These are phyloP conservation scores for Aptenodytes forsteri DNA, from an alignment of 2,113 vertebrate species.

Conservation along the genomic window DNA sequence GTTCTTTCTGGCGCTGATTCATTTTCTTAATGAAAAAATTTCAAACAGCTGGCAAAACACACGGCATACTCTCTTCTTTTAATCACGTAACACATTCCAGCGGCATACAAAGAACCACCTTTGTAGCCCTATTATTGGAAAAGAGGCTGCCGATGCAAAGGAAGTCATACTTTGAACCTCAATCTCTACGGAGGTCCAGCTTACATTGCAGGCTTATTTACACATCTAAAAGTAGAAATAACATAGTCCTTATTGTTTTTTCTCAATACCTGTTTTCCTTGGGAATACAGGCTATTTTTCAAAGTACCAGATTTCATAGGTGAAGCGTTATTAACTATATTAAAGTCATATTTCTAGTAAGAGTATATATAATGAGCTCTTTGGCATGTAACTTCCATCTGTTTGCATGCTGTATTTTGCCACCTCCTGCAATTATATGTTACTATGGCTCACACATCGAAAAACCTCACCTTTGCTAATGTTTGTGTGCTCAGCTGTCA, in stretches of 20 bases:
- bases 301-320: not conserved
- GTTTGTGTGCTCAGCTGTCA: constrained; percentile 52
- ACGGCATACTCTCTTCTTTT: not conserved
- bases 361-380: not conserved
- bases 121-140: not conserved
- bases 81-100: not conserved
- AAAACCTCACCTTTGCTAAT: constrained; percentile 31
- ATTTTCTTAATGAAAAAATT: constrained; percentile 25
- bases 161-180: not conserved
- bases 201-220: constrained; percentile 16
- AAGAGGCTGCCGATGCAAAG: not conserved
- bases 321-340: not conserved
- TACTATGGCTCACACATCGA: not conserved
- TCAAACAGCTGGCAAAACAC: constrained; percentile 8
- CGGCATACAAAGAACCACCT: not conserved
- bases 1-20: not conserved
- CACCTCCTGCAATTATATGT: constrained; percentile 2
- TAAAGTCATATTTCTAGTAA: constrained; percentile 44
- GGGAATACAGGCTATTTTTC: constrained; percentile 22
- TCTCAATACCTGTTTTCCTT: not conserved
- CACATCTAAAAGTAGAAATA: constrained; percentile 1
- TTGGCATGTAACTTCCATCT: constrained; percentile 14
- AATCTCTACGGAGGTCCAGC: not conserved
- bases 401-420: constrained; percentile 8
- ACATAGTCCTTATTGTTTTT: constrained; percentile 18